Percentiles rank a stretch among this genome's conserved stretches.
Conservation (phyloP, 1,140 invertebrate species). For the Dendroctonus ponderosae region DNA sequence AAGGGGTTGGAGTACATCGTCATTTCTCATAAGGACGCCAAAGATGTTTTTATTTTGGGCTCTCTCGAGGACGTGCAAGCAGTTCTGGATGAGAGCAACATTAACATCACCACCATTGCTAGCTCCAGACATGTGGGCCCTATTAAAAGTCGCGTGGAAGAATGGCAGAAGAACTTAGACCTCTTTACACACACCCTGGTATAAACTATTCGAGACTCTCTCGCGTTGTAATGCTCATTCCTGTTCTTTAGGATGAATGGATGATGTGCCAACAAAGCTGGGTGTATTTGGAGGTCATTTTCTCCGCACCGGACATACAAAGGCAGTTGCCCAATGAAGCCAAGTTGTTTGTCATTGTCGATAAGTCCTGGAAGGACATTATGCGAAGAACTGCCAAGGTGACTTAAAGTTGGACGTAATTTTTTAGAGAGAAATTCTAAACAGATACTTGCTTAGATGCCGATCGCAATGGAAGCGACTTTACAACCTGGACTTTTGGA, state of each 20-base stretch:
- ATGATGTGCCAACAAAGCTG: constrained; percentile 78
- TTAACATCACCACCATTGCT: constrained; percentile 80
- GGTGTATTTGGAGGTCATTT: constrained; percentile 86
- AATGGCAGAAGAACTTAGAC: constrained; percentile 74
- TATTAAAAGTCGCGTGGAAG: constrained; percentile 75
- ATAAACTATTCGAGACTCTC: constrained; percentile 30
- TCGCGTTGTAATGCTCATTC: constrained; percentile 6
- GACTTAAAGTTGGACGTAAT: constrained; percentile 13
- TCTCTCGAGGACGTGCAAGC: constrained; percentile 80
- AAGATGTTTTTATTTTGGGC: constrained; percentile 80
- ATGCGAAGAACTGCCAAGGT: constrained; percentile 72
- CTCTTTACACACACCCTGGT: constrained; percentile 75
- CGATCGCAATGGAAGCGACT: constrained; percentile 68
- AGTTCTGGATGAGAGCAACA: constrained; percentile 79
- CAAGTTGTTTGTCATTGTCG: constrained; percentile 78
- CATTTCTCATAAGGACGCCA: constrained; percentile 72
- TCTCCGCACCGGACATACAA: constrained; percentile 86
- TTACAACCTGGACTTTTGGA: constrained; percentile 67
- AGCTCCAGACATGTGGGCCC: constrained; percentile 80
- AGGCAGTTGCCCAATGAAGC: constrained; percentile 81
- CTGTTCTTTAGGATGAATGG: constrained; percentile 72
- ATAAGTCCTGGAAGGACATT: constrained; percentile 84
- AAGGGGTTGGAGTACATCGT: constrained; percentile 74
- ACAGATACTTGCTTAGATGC: constrained; percentile 53
- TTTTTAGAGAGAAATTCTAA: not conserved